phyloP scores from a whole-genome alignment of 2,888 invertebrate species.

The Noctua comes region DNA sequence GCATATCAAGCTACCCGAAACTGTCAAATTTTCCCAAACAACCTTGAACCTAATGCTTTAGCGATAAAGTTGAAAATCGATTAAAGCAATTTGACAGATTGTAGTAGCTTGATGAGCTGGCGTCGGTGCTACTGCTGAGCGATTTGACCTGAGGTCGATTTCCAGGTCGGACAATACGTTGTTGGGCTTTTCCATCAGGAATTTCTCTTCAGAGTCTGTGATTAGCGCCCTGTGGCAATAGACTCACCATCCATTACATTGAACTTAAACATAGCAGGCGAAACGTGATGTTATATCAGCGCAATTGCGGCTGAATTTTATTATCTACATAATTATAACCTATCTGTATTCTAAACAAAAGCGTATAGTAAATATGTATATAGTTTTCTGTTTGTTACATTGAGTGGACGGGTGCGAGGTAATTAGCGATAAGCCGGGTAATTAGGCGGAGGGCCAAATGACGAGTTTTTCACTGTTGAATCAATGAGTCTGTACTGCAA shows the following conservation, averaged over 20 bases:
- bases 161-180: neutral
- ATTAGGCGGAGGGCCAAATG: constrained; percentile 70
- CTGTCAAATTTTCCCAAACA: too few species aligned
- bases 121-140: neutral
- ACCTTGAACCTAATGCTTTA: too few species aligned
- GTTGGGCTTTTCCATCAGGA: neutral
- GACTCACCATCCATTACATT: neutral
- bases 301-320: neutral
- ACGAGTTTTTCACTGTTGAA: constrained; percentile 60
- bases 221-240: neutral
- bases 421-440: constrained; percentile 68
- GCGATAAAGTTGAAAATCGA: too few species aligned
- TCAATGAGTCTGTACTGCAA: constrained; percentile 48
- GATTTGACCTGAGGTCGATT: neutral
- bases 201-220: neutral
- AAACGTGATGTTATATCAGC: too few species aligned
- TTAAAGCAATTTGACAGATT: too few species aligned
- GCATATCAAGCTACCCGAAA: too few species aligned
- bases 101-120: too few species aligned
- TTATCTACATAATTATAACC: neutral
- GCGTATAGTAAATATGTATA: neutral
- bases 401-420: constrained; percentile 38
- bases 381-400: constrained; percentile 1
- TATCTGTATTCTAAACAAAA: constrained; percentile 1
- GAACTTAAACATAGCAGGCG: neutral